Base-by-base conservation (phyloP, 2,113 vertebrate species). In the Peromyscus leucopus region DNA sequence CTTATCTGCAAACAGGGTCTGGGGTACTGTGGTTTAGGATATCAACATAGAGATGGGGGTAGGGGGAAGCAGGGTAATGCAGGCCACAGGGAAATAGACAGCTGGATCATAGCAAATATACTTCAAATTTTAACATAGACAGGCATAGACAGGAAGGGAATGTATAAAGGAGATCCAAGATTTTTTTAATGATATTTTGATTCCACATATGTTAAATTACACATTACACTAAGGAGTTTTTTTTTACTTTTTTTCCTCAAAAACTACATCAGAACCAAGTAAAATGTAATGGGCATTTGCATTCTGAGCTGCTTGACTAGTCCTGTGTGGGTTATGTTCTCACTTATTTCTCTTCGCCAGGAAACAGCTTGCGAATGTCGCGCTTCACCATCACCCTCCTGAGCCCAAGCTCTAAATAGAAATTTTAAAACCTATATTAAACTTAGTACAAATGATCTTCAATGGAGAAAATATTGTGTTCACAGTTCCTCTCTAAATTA, bases 361-460 rank as follows among this genome's bases (percentile, higher is more conserved):
- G 97, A 98, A 99, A 98, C 98, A 99, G 98, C 98, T 98, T 98
- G 98, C 42, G 95, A 99, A 98, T 98, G 98, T 98, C 98, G 92
- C 97, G 98, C 98, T 98, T 98, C 97, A 98, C 98, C 42, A 51
- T 96, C 98, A 97, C 95, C 93, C 95, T 98, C 96, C 93, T 1
- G 0, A 98, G 96, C 65, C 90, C 72, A 97, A 95, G 96, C 97
- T 97, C 98, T 98, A 98, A 98, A 98, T 71, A 98, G 91, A 97
- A 78, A 57, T 83, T 96, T 93, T 75, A 96, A 94, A 75, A 97
- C 86, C 94, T 96, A 84, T 97, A 98, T 97, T 98, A 97, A 98
- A 98, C 91, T 97, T 98, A 90, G 96, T 92, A 97, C 93, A 95
- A 98, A 97, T 94, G 93, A 94, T 92, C 74, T 98, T 96, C 95